Conservation (phyloP, 2,888 invertebrate species). For the Amblyjoppa fuscipennis region DNA sequence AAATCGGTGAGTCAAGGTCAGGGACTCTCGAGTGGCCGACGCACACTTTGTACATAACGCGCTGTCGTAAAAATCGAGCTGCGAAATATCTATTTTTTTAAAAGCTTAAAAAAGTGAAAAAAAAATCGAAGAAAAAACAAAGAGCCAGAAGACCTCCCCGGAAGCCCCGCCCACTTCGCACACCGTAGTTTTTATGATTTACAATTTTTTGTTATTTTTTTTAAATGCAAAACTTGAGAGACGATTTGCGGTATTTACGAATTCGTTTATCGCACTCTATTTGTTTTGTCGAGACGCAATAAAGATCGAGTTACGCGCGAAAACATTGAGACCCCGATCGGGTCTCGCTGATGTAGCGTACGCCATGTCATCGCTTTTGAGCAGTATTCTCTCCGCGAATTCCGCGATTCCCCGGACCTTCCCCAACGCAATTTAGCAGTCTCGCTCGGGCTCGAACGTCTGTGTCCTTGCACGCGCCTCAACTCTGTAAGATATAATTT, state of each 20-base stretch:
- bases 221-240: neutral
- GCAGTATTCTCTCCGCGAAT: constrained; percentile 10
- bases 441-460: constrained; percentile 18
- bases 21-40: constrained; percentile 30
- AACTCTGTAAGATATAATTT: constrained; percentile 56
- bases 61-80: neutral
- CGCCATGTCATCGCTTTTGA: constrained; percentile 15
- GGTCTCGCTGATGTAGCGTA: neutral
- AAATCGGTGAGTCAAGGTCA: constrained; percentile 44
- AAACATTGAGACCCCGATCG: neutral
- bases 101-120: neutral
- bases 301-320: constrained; percentile 1
- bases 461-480: constrained; percentile 46
- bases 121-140: neutral
- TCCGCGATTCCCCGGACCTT: constrained; percentile 63
- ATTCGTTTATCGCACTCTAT: neutral
- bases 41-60: constrained; percentile 4
- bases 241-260: neutral
- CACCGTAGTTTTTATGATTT: neutral
- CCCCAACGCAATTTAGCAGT: constrained; percentile 59
- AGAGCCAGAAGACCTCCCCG: neutral
- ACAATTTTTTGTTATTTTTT: neutral
- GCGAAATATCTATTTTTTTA: constrained; percentile 13
- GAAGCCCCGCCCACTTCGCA: neutral
- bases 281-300: constrained; percentile 4